These are phyloP conservation scores for Geococcyx californianus DNA, from an alignment of 2,113 vertebrate species.

Conservation along the genomic window DNA sequence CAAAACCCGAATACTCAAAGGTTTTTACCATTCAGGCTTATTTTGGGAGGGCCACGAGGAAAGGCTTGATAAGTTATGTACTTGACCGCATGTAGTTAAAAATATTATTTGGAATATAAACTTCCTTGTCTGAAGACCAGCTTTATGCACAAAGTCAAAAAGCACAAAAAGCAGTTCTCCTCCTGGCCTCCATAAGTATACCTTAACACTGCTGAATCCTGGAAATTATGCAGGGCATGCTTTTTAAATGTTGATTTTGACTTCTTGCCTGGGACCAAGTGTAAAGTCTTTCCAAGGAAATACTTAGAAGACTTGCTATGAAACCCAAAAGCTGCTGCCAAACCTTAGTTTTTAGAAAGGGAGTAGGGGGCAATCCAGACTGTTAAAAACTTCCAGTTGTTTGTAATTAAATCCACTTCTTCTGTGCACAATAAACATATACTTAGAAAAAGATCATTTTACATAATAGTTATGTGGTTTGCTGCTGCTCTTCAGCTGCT, in stretches of 20 bases:
- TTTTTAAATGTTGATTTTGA: conserved; percentile 74
- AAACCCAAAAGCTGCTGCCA: conserved; percentile 62
- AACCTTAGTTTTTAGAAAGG: conserved; percentile 45
- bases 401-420: conserved; percentile 60
- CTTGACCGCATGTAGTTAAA: conserved; percentile 24
- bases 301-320: conserved; percentile 69
- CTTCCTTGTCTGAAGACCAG: conserved; percentile 59
- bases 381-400: conserved; percentile 63
- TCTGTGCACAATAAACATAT: conserved; percentile 50
- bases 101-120: conserved; percentile 61
- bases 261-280: conserved; percentile 73
- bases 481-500: conserved; percentile 38
- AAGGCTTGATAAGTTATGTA: conserved; percentile 27
- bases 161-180: conserved; percentile 58
- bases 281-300: conserved; percentile 75
- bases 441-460: conserved; percentile 60
- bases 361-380: conserved; percentile 40
- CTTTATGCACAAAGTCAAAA: background rate
- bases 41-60: conserved; percentile 13
- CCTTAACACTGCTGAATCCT: conserved; percentile 49
- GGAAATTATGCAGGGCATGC: conserved; percentile 58
- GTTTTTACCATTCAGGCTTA: conserved; percentile 7
- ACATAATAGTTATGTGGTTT: conserved; percentile 55
- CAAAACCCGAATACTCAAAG: background rate
- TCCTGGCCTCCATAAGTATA: conserved; percentile 15